A percentile compares a stretch with the other conserved stretches of the same genome.
phyloP scores from a whole-genome alignment of 2,797 vertebrate species.

The Coregonus ussuriensis region DNA sequence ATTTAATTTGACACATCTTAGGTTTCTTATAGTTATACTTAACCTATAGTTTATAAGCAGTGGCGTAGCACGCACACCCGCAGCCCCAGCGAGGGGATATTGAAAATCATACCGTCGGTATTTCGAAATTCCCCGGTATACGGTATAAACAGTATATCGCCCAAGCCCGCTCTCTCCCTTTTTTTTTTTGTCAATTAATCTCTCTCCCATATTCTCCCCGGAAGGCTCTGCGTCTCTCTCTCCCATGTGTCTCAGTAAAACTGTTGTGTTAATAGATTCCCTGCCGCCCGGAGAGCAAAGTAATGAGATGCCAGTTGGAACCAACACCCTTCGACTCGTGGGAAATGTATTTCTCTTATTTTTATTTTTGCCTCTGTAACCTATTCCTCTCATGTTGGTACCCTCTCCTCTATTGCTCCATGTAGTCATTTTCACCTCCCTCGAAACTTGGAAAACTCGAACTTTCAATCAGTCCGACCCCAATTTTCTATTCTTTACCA shows the following conservation, averaged over 20 bases:
- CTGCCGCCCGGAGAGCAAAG: slow-evolving; percentile 35
- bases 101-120: too few species aligned
- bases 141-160: too few species aligned
- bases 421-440: not conserved
- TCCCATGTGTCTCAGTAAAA: slow-evolving; percentile 34
- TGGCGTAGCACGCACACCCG: too few species aligned
- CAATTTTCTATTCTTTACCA: not conserved
- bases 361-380: not conserved
- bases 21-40: too few species aligned
- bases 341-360: slow-evolving; percentile 19
- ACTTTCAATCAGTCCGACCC: not conserved
- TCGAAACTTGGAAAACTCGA: not conserved
- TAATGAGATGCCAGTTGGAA: slow-evolving; percentile 46
- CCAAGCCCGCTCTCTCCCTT: not conserved
- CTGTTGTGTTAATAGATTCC: slow-evolving; percentile 55
- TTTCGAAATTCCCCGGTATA: too few species aligned
- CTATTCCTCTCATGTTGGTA: not conserved
- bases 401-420: not conserved
- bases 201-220: not conserved
- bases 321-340: slow-evolving; percentile 27
- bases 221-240: slow-evolving; percentile 16
- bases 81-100: too few species aligned
- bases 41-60: too few species aligned
- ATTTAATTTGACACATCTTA: too few species aligned
- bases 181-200: not conserved